Percentiles rank a stretch among this genome's conserved stretches.
These are phyloP conservation scores for Sciurus carolinensis DNA, from an alignment of 2,797 vertebrate species.

Conservation along the genomic window DNA sequence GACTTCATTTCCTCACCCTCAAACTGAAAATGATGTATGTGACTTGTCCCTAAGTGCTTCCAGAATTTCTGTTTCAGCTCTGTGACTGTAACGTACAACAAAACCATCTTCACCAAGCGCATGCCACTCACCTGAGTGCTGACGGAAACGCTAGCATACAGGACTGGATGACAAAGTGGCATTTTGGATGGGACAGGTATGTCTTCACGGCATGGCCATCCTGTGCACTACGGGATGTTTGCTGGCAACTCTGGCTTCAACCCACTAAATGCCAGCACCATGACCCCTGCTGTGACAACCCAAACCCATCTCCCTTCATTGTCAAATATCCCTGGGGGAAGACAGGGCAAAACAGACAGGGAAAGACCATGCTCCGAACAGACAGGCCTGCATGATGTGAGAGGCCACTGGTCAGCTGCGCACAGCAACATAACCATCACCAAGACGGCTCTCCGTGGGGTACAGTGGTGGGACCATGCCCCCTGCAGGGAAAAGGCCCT, in stretches of 20 bases:
- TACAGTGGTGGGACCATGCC: background rate
- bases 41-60: constrained; percentile 59
- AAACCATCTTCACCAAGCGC: background rate
- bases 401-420: background rate
- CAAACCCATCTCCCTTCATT: background rate
- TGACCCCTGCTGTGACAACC: background rate
- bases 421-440: accelerated
- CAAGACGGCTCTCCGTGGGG: background rate
- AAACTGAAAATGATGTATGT: constrained; percentile 25
- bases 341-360: accelerated
- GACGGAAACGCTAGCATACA: background rate
- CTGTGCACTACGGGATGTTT: background rate
- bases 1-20: constrained; percentile 6
- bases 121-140: background rate
- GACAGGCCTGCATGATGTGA: background rate
- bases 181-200: too few relatives aligned
- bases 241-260: background rate
- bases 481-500: background rate
- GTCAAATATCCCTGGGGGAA: background rate
- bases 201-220: too few relatives aligned
- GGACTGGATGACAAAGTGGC: accelerated
- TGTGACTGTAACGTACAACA: accelerated
- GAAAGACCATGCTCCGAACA: background rate
- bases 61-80: background rate
- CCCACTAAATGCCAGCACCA: background rate